phyloP scores from a whole-genome alignment of 1,140 invertebrate species.

The Drosophila kurseongensis region DNA sequence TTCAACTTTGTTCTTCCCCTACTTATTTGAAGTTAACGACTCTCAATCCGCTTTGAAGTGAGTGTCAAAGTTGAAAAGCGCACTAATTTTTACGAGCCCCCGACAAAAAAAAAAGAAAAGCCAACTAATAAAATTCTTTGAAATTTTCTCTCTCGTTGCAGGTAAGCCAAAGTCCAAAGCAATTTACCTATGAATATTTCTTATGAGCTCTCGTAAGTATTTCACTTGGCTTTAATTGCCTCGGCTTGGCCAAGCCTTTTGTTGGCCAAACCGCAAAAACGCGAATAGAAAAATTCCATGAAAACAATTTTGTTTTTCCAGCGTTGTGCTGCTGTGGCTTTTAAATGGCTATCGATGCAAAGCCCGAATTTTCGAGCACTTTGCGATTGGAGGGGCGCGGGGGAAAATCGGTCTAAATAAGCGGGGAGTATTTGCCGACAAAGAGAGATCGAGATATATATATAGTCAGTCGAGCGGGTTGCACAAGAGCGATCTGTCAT shows the following conservation, averaged over 20 bases:
- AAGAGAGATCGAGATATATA: conserved; percentile 18
- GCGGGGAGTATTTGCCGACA: conserved; percentile 21
- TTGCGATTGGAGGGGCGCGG: conserved; percentile 16
- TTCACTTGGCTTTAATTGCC: conserved; percentile 43
- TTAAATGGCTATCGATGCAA: conserved; percentile 62
- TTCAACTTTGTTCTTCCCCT: conserved; percentile 13
- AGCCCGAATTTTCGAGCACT: conserved; percentile 55
- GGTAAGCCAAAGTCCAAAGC: conserved; percentile 62
- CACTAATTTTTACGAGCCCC: conserved; percentile 38
- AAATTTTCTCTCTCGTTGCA: conserved; percentile 57
- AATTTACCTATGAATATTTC: conserved; percentile 25
- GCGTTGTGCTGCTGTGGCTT: conserved; percentile 53
- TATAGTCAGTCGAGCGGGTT: not conserved
- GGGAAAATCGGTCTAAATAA: conserved; percentile 1
- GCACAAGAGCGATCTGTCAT: conserved; percentile 33
- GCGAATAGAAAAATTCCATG: conserved; percentile 55
- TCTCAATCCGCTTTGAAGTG: conserved; percentile 16
- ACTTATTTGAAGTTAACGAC: conserved; percentile 46
- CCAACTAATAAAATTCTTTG: conserved; percentile 63
- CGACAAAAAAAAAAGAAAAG: conserved; percentile 30
- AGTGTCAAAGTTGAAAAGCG: conserved; percentile 48
- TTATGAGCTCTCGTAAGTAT: conserved; percentile 54
- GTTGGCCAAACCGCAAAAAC: conserved; percentile 52
- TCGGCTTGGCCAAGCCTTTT: conserved; percentile 51
- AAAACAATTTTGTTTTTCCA: conserved; percentile 57